These are phyloP conservation scores for Malaclemys terrapin DNA, from an alignment of 2,113 vertebrate genomes.

Conservation along the genomic window DNA sequence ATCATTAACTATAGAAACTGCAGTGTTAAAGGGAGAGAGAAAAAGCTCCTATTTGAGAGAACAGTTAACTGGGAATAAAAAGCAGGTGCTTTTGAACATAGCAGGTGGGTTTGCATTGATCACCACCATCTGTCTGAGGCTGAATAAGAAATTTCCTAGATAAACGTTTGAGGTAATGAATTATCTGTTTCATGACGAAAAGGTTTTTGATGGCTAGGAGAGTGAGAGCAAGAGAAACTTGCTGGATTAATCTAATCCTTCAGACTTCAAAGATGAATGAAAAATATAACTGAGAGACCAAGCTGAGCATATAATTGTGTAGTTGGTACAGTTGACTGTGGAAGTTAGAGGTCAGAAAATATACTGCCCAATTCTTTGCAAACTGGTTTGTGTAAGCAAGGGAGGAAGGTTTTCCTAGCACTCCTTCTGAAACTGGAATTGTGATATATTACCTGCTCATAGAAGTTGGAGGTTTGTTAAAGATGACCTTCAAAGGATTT, in stretches of 20 bases:
- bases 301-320: not conserved
- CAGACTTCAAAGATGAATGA: not conserved
- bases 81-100: not conserved
- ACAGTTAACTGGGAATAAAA: not conserved
- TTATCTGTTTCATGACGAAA: not conserved
- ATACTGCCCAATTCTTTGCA: not conserved
- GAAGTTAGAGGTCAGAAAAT: not conserved
- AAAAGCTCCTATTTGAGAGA: not conserved
- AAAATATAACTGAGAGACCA: not conserved
- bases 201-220: not conserved
- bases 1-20: not conserved
- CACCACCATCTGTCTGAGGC: not conserved
- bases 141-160: not conserved
- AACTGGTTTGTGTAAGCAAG: not conserved
- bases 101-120: not conserved
- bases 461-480: not conserved
- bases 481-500: not conserved
- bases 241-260: not conserved
- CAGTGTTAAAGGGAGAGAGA: not conserved
- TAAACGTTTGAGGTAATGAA: not conserved
- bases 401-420: not conserved
- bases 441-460: rapidly evolving
- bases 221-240: not conserved
- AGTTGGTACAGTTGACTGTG: not conserved
- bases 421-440: not conserved